These are phyloP conservation scores for Ctenoplectra terminalis DNA, from an alignment of 1,140 invertebrate genomes.

Conservation along the genomic window DNA sequence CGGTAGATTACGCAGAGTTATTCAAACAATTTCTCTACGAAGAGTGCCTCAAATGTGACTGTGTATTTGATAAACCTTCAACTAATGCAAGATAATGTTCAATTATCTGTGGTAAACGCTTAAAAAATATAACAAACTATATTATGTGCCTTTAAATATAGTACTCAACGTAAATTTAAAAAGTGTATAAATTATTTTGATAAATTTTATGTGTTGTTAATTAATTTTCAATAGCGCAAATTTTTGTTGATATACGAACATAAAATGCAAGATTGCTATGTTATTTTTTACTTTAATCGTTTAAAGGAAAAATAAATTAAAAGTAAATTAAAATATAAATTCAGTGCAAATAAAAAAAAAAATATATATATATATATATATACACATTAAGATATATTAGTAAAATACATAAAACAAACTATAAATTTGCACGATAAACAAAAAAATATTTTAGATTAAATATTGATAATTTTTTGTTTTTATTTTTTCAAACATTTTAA, in stretches of 20 bases:
- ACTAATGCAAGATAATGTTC: slow-evolving; percentile 38
- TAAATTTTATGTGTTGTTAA: slow-evolving; percentile 34
- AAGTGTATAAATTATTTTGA: slow-evolving; percentile 59
- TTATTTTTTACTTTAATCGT: not conserved
- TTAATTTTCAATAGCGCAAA: slow-evolving; percentile 12
- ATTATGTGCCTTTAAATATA: slow-evolving; percentile 59
- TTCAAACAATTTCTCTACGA: slow-evolving; percentile 78
- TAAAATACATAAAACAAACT: slow-evolving; percentile 5
- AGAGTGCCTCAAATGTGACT: slow-evolving; percentile 79
- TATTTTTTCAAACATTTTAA: slow-evolving; percentile 23
- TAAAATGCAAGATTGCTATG: not conserved
- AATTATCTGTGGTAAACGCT: slow-evolving; percentile 42
- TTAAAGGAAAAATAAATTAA: slow-evolving; percentile 6
- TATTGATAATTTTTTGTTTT: slow-evolving; percentile 34
- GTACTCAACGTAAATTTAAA: slow-evolving; percentile 41
- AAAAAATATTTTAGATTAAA: slow-evolving; percentile 16
- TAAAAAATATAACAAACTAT: slow-evolving; percentile 42
- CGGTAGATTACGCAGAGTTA: slow-evolving; percentile 77
- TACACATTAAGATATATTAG: not conserved
- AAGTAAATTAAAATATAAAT: not conserved
- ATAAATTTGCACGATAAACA: slow-evolving; percentile 19
- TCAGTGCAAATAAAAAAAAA: not conserved
- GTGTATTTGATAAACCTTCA: slow-evolving; percentile 31
- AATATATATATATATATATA: too few relatives aligned
- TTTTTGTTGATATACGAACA: slow-evolving; percentile 14